Base-by-base conservation (phyloP, 2,113 vertebrate species). In the Chauna torquata region DNA sequence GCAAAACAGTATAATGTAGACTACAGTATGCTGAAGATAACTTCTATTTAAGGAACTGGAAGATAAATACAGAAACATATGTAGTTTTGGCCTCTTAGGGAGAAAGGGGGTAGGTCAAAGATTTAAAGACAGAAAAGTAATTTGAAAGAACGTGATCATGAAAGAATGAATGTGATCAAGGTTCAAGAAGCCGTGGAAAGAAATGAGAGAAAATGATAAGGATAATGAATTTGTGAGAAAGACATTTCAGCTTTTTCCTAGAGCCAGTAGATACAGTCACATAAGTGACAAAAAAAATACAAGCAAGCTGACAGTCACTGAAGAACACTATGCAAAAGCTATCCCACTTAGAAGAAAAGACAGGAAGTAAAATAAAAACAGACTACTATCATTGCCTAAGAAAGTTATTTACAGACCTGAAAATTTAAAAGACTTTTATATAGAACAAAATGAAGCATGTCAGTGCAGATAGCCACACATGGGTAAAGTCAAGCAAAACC, bases 121-220 rank as follows among this genome's bases (percentile, higher is more conserved):
- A 81, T 38, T 40, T 62, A 58, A 84, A 81, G 58, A 74, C 11
- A 83, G 75, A 77, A 83, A 75, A 92, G 38, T 45, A 65, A 75
- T 78, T 32, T 78, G 61, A 79, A 89, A 91, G 77, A 92, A 78
- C 2, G 5, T 50, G 57, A 75, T 61, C 30, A 71, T 44, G 57
- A 59, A 84, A 68, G 30, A 84, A 19, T 11, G 17, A 42, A 42
- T 30, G 62, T 7, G 62, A 42, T 65, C 62, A 74, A 22, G 40
- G 82, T 96, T 93, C 68, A 92, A 90, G 76, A 77, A 88, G 71
- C 40, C 86, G 83, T 50, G 49, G 44, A 69, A 86, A 68, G 72
- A 86, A 86, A 28, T 0, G 5, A 84, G 49, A 89, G 30, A 88
- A 66, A 87, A 32, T 45, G 9, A 20, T 38, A 58, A 61, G 27